These are phyloP conservation scores for Tokudaia muenninki DNA, from an alignment of 2,797 vertebrate genomes.

Conservation along the genomic window DNA sequence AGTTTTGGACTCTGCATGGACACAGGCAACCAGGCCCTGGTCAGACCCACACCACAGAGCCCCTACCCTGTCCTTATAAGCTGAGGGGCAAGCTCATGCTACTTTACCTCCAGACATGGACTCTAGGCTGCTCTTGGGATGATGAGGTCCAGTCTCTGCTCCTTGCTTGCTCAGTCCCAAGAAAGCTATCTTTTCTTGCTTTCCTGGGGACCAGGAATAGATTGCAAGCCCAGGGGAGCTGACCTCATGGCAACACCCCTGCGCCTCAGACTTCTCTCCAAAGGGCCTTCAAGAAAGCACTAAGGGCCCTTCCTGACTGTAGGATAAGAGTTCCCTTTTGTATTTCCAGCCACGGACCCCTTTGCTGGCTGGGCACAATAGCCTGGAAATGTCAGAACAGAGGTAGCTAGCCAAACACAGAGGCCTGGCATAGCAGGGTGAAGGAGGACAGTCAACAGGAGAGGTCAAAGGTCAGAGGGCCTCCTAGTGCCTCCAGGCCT, in stretches of 20 bases:
- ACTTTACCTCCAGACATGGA: not conserved
- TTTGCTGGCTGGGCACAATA: not conserved
- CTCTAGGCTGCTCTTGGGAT: not conserved
- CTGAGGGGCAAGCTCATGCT: not conserved
- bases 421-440: not conserved
- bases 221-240: not conserved
- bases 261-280: not conserved
- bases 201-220: constrained; percentile 5
- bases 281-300: not conserved
- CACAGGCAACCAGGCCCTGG: not conserved
- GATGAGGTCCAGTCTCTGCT: not conserved
- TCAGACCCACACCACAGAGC: not conserved
- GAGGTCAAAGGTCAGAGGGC: not conserved
- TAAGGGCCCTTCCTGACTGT: not conserved
- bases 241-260: not conserved
- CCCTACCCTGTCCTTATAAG: not conserved
- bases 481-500: constrained; percentile 39
- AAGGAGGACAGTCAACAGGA: not conserved
- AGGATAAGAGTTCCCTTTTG: not conserved
- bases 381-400: not conserved
- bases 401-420: not conserved
- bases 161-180: not conserved
- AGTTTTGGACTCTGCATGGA: not conserved
- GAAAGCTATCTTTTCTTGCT: not conserved
- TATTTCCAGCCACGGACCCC: not conserved